Base-by-base conservation (phyloP, 64 coral and sea anemone species). In the Actinia equina region DNA sequence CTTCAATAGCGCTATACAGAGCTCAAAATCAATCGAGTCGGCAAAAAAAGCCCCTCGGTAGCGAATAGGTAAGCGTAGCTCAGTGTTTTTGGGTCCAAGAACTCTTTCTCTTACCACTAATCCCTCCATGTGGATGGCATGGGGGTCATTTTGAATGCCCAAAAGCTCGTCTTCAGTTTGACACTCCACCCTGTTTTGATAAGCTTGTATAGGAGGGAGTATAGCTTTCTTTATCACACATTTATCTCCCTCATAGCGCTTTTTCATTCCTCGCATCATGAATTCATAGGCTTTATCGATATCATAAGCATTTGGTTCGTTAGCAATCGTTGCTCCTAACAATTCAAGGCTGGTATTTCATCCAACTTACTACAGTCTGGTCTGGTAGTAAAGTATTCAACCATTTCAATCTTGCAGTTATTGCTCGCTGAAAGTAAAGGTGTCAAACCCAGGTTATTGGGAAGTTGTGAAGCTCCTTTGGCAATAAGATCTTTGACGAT, bases 41-140 rank as follows among this genome's bases (percentile, higher is more conserved):
- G 90, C 94, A 89, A 92, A 92, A 82, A 95, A 90, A 12, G 83
- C 94, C 15, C 94, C 94, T 57, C 94, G 86, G 22, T 95, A 92
- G 53, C 87, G 53, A 18, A 95, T 92, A 41, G 90, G 94, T 43
- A 89, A 89, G 13, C 94, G 83, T 6, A 95, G 63, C 79, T 92
- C 84, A 2, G 94, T 86, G 49, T 92, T 95, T 5, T 59, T 54
- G 18, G 83, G 85, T 7, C 90, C 90, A 20, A 95, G 87, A 26
- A 95, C 92, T 87, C 94, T 85, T 77, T 95, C 94, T 77, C 94
- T 85, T 59, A 95, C 85, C 11, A 95, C 86, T 4, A 95, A 59
- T 18, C 94, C 94, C 49, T 95, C 94, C 83, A 60, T 49, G 46
- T 49, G 46, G 46, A 49, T 49, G 46, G 46, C 46, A 49, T 49